phyloP scores from a whole-genome alignment of 1,140 invertebrate genomes.

The Cataglyphis hispanica region DNA sequence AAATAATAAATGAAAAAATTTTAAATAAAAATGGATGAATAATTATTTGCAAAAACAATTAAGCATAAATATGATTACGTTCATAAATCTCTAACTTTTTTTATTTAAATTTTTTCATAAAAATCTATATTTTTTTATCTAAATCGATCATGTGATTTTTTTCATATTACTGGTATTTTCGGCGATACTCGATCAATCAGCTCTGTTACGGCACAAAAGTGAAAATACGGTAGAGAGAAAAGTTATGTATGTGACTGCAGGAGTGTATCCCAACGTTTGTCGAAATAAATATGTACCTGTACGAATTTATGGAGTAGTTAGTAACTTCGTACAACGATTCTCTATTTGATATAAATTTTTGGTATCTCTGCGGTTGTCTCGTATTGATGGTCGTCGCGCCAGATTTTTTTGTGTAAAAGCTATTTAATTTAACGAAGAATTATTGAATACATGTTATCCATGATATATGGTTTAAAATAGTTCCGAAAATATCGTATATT shows the following conservation, averaged over 20 bases:
- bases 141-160: constrained; percentile 13
- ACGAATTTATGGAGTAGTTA: constrained; percentile 3
- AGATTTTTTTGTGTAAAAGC: not conserved
- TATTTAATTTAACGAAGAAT: not conserved
- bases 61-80: too few relatives aligned
- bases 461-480: not conserved
- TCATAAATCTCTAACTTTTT: too few relatives aligned
- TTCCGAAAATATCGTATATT: not conserved
- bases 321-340: not conserved
- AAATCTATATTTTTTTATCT: not conserved
- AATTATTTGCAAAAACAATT: too few relatives aligned
- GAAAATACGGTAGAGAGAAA: constrained; percentile 35
- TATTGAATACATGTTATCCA: not conserved
- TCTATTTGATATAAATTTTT: not conserved
- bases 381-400: not conserved
- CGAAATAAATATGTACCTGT: not conserved
- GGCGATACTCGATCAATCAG: constrained; percentile 49
- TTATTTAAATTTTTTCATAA: not conserved
- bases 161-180: constrained; percentile 11
- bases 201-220: not conserved
- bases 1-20: too few relatives aligned
- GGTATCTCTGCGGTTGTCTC: not conserved
- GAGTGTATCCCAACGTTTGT: not conserved
- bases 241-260: constrained; percentile 7
- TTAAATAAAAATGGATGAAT: too few relatives aligned